Evolutionary conservation across 2,797 vertebrate species (phyloP).

Genomic region (Liparis tanakae): DNA sequence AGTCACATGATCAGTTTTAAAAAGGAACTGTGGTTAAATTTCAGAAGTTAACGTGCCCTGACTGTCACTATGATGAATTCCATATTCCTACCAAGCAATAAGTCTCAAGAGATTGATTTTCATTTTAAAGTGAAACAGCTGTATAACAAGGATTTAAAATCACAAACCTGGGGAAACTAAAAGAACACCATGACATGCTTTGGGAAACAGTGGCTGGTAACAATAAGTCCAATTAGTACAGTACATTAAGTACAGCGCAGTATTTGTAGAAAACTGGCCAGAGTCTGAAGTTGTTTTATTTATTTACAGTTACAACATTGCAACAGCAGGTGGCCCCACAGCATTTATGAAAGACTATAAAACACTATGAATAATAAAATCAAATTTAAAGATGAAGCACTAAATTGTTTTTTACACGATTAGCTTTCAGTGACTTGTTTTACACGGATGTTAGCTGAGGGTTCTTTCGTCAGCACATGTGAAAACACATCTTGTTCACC

Average conservation of each 20-base stretch:
- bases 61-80: slow-evolving; percentile 8
- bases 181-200: neutral
- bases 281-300: neutral
- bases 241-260: neutral
- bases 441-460: neutral
- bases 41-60: neutral
- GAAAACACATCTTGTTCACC: neutral
- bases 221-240: neutral
- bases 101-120: neutral
- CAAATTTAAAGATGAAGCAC: neutral
- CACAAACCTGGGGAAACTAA: neutral
- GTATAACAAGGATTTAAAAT: neutral
- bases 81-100: neutral
- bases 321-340: slow-evolving; percentile 61
- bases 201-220: neutral
- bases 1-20: neutral
- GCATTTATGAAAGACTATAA: neutral
- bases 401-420: neutral
- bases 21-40: neutral
- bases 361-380: neutral
- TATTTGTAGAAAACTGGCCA: slow-evolving; percentile 1
- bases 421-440: neutral
- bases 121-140: neutral
- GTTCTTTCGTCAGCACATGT: no score
- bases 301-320: slow-evolving; percentile 22